Percentiles rank a stretch among this genome's conserved stretches.
phyloP scores from a whole-genome alignment of 2,113 vertebrate genomes.

The Cricetomys ansorgei region DNA sequence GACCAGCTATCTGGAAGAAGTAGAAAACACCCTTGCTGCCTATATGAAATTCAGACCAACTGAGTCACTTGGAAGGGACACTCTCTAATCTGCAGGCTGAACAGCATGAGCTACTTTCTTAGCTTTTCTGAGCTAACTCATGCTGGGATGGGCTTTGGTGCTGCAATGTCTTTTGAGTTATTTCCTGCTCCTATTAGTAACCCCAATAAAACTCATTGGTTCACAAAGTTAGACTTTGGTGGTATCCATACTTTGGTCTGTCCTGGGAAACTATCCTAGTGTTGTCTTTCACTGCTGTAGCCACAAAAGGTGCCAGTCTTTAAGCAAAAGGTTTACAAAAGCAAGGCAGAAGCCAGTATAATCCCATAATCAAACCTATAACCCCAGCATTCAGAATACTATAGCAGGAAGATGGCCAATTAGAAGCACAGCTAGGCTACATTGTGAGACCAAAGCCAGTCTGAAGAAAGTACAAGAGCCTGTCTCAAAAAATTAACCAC shows the following conservation, averaged over 20 bases:
- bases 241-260: neutral
- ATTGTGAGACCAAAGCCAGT: neutral
- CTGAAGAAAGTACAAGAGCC: neutral
- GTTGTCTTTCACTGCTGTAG: neutral
- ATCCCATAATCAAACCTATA: neutral
- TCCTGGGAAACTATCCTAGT: neutral
- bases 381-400: neutral
- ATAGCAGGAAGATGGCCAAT: fast-evolving
- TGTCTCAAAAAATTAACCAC: neutral
- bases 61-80: neutral
- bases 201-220: neutral
- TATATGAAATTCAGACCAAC: neutral
- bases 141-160: neutral
- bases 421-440: neutral
- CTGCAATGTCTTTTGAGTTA: neutral
- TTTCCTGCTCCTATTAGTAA: neutral
- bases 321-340: neutral
- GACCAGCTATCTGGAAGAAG: neutral
- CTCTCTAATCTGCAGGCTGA: neutral
- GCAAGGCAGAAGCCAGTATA: neutral
- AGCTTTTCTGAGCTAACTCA: neutral
- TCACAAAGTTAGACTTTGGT: neutral
- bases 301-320: neutral
- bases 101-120: neutral
- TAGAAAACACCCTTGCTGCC: neutral